Base-by-base conservation (phyloP, 1,140 invertebrate species). In the Pseudoatta argentina region DNA sequence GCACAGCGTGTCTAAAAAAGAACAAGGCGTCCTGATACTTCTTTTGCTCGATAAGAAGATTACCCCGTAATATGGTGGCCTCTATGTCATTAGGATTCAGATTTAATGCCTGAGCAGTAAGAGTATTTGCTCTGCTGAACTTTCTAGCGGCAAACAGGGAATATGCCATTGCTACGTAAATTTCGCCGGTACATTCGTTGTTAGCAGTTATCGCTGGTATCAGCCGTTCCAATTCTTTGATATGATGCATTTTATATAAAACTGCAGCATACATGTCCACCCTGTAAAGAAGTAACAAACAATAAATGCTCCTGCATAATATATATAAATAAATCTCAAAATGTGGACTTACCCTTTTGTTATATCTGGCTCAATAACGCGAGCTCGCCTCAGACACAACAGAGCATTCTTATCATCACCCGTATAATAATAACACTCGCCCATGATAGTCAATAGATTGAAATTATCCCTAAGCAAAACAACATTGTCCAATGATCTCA, bases 1-100 rank as follows among this genome's bases (percentile, higher is more conserved):
- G 96, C 88, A 97, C 95, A 0, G 97, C 97, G 93, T 98, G 97
- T 88, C 97, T 95, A 93, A 97, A 98, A 92, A 97, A 96, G 59
- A 96, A 94, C 2, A 97, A 95, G 8, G 97, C 97, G 87, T 98
- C 97, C 77, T 96, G 96, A 89, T 96, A 96, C 87, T 97, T 97
- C 92, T 97, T 97, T 67, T 97, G 94, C 86, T 97, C 96, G 44
- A 97, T 94, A 2, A 98, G 94, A 63, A 97, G 96, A 89, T 96
- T 96, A 2, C 97, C 97, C 83, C 97, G 96, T 8, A 98, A 91
- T 57, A 98, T 95, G 12, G 97, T 94, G 1, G 97, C 97, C 92
- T 98, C 97, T n/a, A 97, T 95, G 91, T 96, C 96, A 6, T 94
- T 95, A 4, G 95, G 93, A 92, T 95, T 94, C n/a, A 96, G 59